Base-by-base conservation (phyloP, 2,888 invertebrate species). In the Drepana falcataria region DNA sequence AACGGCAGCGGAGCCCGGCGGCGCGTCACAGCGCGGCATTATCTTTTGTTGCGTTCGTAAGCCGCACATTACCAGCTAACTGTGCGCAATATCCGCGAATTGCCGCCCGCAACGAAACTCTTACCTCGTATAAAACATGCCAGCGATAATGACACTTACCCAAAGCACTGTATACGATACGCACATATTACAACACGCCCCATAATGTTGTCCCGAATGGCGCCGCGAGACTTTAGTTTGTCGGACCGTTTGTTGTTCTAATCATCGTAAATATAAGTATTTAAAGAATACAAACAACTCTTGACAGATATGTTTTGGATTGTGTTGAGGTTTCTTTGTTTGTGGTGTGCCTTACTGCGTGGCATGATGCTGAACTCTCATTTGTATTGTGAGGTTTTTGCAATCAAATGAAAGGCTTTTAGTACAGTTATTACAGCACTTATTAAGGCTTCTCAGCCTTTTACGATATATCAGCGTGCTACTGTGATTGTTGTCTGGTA, bases 1-100 rank as follows among this genome's bases (percentile, higher is more conserved):
- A 2, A 1, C 9, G 9, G 6, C 6, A 44, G 44, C 44, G 9
- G 5, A 37, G 0, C 37, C 37, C 37, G 41, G 41, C 44, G 9
- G 6, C 40, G 40, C 34, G 51, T 9, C 41, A 51, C 51, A 40
- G 40, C 9, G 51, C 51, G n/a, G 34, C 51, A 51, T 41, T 51
- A 51, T 40, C 51, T 51, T 51, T 51, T 51, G 49, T 49, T 49
- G 51, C 35, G 40, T 51, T 51, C 51, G 51, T 51, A 41, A 51
- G 51, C 51, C 49, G 49, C 40, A 51, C 51, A 51, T 51, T 41
- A 51, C 40, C 21, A 40, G 51, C 40, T 51, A 51, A 51, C 40
- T 40, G 51, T 9, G 34, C 37, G 51, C 51, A 51, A 51, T 51
- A 51, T 51, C 40, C 51, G 33, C 41, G 51, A 41, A 51, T 51